Conservation (phyloP, 2,888 invertebrate genomes). For the Ophion ellenae region DNA sequence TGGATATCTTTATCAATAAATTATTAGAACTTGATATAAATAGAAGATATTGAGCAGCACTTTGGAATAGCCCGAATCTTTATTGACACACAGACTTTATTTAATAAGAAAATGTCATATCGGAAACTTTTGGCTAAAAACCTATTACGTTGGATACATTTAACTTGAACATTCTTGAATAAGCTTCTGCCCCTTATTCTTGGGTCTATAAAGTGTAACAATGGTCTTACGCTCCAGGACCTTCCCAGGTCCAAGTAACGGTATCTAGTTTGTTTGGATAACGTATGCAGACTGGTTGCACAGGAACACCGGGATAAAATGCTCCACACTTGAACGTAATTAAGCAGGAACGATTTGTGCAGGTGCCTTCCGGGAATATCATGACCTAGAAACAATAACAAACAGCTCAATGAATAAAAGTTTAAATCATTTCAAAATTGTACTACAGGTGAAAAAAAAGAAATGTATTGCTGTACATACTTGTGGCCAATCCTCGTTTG, state of each 20-base stretch:
- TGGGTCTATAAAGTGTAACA: neutral
- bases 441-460: neutral
- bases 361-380: conserved; percentile 98
- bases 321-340: conserved; percentile 96
- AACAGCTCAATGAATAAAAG: conserved; percentile 9
- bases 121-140: too few species aligned
- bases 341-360: conserved; percentile 96
- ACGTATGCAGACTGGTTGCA: conserved; percentile 96
- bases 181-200: too few species aligned
- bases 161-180: too few species aligned
- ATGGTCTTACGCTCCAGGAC: conserved; percentile 94
- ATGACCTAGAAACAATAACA: conserved; percentile 86
- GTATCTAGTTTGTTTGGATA: conserved; percentile 96
- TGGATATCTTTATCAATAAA: neutral
- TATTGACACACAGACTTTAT: too few species aligned
- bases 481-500: conserved; percentile 95
- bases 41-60: too few species aligned
- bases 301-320: conserved; percentile 97
- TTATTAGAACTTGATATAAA: neutral
- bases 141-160: too few species aligned
- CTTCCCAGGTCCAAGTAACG: conserved; percentile 97
- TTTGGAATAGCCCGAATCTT: too few species aligned
- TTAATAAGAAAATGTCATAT: too few species aligned
- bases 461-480: conserved; percentile 82
- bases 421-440: neutral